Conservation (phyloP, 2,113 vertebrate genomes). For the Mesitornis unicolor region DNA sequence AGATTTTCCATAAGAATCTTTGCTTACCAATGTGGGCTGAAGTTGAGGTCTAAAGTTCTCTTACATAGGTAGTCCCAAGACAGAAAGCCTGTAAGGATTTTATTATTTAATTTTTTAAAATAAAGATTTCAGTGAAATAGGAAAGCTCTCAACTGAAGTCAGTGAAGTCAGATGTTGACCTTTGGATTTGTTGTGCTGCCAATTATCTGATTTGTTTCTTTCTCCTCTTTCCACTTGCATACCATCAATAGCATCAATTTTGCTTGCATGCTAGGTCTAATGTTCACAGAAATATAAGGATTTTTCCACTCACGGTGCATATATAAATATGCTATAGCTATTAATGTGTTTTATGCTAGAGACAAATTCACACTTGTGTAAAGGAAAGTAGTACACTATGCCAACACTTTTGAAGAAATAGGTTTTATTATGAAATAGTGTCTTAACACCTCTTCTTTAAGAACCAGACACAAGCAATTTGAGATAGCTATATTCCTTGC, state of each 20-base stretch:
- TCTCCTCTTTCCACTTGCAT: not conserved
- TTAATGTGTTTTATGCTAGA: not conserved
- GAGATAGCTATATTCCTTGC: not conserved
- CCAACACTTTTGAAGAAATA: not conserved
- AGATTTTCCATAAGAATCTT: not conserved
- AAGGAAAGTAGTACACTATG: not conserved
- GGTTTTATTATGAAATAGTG: not conserved
- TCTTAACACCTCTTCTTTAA: not conserved
- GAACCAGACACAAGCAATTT: not conserved
- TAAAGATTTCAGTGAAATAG: not conserved
- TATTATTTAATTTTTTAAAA: not conserved
- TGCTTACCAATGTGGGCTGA: not conserved
- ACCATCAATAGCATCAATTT: not conserved
- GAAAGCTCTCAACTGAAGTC: not conserved
- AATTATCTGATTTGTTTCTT: not conserved
- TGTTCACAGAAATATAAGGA: not conserved
- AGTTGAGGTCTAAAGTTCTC: not conserved
- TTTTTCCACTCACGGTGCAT: not conserved
- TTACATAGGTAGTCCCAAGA: not conserved
- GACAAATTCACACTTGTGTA: fast-evolving
- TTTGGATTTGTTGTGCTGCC: not conserved
- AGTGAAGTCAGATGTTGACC: slow-evolving; percentile 5
- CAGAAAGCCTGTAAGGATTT: not conserved
- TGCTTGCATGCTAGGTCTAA: not conserved
- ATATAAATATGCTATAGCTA: not conserved